Evolutionary conservation across 2,113 vertebrate genomes (phyloP).

Genomic region (Hemiprocne comata): DNA sequence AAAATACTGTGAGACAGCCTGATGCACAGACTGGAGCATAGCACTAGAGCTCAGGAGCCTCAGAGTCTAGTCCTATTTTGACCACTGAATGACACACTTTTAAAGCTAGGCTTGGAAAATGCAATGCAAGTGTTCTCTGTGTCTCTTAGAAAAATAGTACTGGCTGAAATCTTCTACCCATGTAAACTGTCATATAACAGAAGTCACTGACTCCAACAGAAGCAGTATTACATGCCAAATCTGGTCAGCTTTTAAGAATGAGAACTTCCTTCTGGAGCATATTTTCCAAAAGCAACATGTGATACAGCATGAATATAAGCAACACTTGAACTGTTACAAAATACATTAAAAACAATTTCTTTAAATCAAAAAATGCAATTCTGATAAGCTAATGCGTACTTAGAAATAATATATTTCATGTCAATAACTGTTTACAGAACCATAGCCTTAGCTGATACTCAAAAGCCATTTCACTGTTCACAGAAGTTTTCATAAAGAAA

Average conservation of each 20-base stretch:
- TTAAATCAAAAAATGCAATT: neutral
- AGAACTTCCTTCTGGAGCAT: neutral
- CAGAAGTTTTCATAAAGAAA: constrained; percentile 32
- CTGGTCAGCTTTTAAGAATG: neutral
- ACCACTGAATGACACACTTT: neutral
- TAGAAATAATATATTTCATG: neutral
- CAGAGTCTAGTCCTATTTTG: neutral
- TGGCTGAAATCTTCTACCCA: neutral
- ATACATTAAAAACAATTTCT: neutral
- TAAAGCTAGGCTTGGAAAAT: neutral
- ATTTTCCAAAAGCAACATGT: neutral
- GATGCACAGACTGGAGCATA: fast-evolving
- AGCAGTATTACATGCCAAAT: neutral
- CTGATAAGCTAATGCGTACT: neutral
- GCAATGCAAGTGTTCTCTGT: neutral
- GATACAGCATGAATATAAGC: neutral
- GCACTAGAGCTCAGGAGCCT: neutral
- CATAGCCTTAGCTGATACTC: neutral
- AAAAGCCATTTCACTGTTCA: neutral
- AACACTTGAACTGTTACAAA: neutral
- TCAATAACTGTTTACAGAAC: neutral
- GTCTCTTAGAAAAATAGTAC: constrained; percentile 3
- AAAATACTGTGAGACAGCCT: neutral
- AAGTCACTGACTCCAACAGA: neutral
- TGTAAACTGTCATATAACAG: neutral